A percentile compares a stretch with the other conserved stretches of the same genome.
Evolutionary conservation across 2,797 vertebrate species (phyloP).

Genomic region (Lithobates sylvaticus): DNA sequence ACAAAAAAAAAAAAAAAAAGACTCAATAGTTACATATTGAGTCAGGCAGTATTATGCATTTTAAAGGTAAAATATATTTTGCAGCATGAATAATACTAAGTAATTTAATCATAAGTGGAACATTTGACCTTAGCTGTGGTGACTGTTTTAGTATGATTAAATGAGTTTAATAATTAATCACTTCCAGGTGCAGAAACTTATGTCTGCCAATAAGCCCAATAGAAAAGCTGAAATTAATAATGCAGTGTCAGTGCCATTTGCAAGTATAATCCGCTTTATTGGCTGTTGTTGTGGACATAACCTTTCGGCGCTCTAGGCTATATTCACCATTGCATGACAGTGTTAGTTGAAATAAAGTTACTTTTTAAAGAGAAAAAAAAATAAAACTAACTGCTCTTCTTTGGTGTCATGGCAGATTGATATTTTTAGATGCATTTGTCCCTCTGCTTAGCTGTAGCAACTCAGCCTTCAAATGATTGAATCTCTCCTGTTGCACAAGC

Average conservation of each 20-base stretch:
- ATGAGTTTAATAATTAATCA: conserved; percentile 39
- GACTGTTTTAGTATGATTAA: conserved; percentile 49
- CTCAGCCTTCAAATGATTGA: too few species aligned
- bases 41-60: background rate
- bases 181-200: conserved; percentile 49
- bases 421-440: background rate
- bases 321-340: background rate
- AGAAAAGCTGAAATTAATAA: conserved; percentile 27
- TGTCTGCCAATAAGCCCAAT: conserved; percentile 38
- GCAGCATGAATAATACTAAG: background rate
- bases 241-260: background rate
- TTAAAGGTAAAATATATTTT: background rate
- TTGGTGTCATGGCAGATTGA: background rate
- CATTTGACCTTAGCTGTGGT: conserved; percentile 29
- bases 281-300: background rate
- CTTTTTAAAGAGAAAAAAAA: background rate
- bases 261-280: conserved; percentile 18
- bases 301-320: background rate
- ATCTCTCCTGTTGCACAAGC: too few species aligned
- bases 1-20: background rate
- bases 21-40: background rate
- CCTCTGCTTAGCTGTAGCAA: background rate
- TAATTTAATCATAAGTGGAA: conserved; percentile 49
- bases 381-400: background rate
- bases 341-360: background rate